A percentile compares a stretch with the other conserved stretches of the same genome.
phyloP scores from a whole-genome alignment of 1,140 invertebrate genomes.

The Drosophila azteca region DNA sequence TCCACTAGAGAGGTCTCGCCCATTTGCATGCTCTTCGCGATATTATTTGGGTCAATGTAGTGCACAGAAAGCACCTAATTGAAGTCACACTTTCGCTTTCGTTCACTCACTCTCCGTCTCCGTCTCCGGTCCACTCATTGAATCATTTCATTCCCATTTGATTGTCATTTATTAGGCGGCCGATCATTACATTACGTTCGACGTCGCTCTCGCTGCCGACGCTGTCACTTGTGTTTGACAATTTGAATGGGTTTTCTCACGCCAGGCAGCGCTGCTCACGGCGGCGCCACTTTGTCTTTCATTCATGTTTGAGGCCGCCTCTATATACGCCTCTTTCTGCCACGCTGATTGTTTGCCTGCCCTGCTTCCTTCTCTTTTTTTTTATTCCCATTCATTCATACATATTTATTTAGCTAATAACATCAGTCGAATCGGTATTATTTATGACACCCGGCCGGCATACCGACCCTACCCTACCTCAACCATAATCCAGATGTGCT shows the following conservation, averaged over 20 bases:
- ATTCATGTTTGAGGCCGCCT: slow-evolving; percentile 65
- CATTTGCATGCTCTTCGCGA: slow-evolving; percentile 14
- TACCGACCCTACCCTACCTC: slow-evolving; percentile 56
- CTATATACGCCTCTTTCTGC: slow-evolving; percentile 33
- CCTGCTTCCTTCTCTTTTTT: slow-evolving; percentile 19
- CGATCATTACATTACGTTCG: slow-evolving; percentile 72
- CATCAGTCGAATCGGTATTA: slow-evolving; percentile 81
- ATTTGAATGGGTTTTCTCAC: slow-evolving; percentile 80
- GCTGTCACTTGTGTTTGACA: slow-evolving; percentile 64
- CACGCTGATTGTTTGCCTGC: slow-evolving; percentile 56
- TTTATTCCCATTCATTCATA: slow-evolving; percentile 50
- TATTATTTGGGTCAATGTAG: slow-evolving; percentile 19
- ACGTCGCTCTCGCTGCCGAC: slow-evolving; percentile 2
- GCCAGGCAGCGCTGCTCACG: slow-evolving; percentile 65
- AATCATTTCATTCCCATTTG: slow-evolving; percentile 47
- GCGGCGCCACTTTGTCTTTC: slow-evolving; percentile 70
- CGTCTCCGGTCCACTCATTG: neutral
- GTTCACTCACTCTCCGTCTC: slow-evolving; percentile 4
- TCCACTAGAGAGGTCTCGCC: neutral
- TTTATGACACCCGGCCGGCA: slow-evolving; percentile 76
- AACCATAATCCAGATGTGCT: slow-evolving; percentile 31
- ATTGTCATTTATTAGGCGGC: slow-evolving; percentile 70
- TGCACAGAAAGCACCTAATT: slow-evolving; percentile 15
- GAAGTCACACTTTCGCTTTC: slow-evolving; percentile 43
- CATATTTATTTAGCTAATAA: slow-evolving; percentile 81